These are phyloP conservation scores for Ctenosaura bakeri DNA, from an alignment of 2,797 vertebrate species.

Conservation along the genomic window DNA sequence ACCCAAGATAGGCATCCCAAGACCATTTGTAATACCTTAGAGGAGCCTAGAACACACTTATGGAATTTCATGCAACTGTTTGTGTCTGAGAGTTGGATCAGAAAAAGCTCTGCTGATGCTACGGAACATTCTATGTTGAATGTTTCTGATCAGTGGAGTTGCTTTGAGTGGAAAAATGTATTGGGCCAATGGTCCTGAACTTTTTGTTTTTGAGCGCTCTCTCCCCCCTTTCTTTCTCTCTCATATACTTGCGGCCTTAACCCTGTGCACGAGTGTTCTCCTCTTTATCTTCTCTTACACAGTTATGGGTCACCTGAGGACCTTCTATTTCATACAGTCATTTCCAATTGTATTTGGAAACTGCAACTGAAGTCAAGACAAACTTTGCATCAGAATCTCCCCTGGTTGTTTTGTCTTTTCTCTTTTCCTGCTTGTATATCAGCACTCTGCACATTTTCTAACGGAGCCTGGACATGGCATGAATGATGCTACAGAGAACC, in stretches of 20 bases:
- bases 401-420: background rate
- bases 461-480: background rate
- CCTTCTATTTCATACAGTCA: background rate
- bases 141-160: background rate
- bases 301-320: background rate
- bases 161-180: background rate
- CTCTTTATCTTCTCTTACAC: background rate
- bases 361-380: background rate
- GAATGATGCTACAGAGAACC: conserved; percentile 23
- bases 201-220: background rate
- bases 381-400: background rate
- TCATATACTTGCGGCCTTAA: background rate
- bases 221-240: background rate
- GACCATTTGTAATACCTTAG: background rate
- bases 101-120: background rate
- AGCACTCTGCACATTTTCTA: background rate
- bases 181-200: background rate
- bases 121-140: background rate
- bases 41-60: background rate
- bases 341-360: background rate
- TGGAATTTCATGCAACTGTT: background rate
- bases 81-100: background rate
- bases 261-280: background rate
- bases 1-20: background rate
- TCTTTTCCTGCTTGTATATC: background rate